Base-by-base conservation (phyloP, 2,113 vertebrate genomes). In the Dasypus novemcinctus region DNA sequence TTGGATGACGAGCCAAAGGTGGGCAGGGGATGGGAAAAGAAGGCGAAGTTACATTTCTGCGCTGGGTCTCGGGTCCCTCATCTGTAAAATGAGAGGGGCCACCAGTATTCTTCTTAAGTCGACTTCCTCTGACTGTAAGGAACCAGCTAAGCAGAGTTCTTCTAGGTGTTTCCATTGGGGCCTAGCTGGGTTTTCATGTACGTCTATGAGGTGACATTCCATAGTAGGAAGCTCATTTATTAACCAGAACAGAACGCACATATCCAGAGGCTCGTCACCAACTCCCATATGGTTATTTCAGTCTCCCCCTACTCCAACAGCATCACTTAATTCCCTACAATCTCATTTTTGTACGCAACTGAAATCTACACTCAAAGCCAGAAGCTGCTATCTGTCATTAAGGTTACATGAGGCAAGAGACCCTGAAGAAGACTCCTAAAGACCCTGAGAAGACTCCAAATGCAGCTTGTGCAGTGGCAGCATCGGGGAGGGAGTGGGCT, bases 101-200 rank as follows among this genome's bases (percentile, higher is more conserved):
- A 76, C 12, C 41, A 13, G 52, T 68, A 17, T 6, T 12, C n/a
- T 63, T 76, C 85, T 54, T 29, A 36, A 31, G 71, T 7, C 15
- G 59, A 66, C 41, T 18, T 61, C 31, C 33, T 57, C 11, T 4
- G 23, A 2, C n/a, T 9, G 0, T 9, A 25, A 71, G 7, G 54
- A 3, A 11, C 25, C 17, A 57, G 54, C 36, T 49, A 17, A 36
- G 63, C 71, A 63, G 63, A 74, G 75, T 38, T 7, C 43, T 59
- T 59, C 7, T 1, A 36, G 49, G 31, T 1, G 1, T 1, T 6
- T 12, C 57, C 20, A 2, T 3, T 11, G 36, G 54, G 27, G 20
- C 1, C 1, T 33, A 33, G 43, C 25, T 54, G n/a, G 36, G 49
- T 54, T 81, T 74, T 80, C 23, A 7, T 14, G 64, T 49, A 5